phyloP scores from a whole-genome alignment of 2,113 vertebrate species.

The Thomomys bottae region DNA sequence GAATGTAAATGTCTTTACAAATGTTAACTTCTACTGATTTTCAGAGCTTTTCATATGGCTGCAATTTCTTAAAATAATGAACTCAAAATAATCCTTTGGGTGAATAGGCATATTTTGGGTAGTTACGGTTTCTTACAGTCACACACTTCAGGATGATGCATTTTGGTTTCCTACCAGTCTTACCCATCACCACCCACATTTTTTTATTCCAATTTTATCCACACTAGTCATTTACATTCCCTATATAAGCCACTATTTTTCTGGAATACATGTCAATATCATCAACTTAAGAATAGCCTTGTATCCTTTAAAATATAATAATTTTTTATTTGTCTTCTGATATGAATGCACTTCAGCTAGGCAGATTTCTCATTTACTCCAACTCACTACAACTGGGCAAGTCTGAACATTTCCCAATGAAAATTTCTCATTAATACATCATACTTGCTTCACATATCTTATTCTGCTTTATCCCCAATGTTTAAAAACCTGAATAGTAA shows the following conservation, averaged over 20 bases:
- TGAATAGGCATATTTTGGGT: background rate
- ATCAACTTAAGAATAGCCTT: background rate
- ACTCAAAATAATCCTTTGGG: constrained; percentile 11
- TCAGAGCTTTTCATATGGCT: background rate
- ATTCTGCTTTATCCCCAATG: fast-evolving
- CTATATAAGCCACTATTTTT: background rate
- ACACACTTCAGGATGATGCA: background rate
- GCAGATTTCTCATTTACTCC: background rate
- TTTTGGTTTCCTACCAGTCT: background rate
- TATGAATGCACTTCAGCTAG: background rate
- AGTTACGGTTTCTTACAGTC: background rate
- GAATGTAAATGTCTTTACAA: background rate
- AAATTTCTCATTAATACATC: background rate
- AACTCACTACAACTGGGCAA: background rate
- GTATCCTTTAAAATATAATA: background rate
- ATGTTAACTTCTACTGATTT: constrained; percentile 15
- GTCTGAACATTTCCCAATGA: background rate
- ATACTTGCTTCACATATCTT: background rate
- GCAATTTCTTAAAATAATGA: constrained; percentile 39
- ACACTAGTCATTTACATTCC: background rate
- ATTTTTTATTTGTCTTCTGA: background rate
- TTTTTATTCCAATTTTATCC: background rate
- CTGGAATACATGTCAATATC: background rate
- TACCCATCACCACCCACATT: background rate
- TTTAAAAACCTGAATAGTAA: fast-evolving